Conservation (phyloP, 2,888 invertebrate genomes). For the Melinopterus prodromus region DNA sequence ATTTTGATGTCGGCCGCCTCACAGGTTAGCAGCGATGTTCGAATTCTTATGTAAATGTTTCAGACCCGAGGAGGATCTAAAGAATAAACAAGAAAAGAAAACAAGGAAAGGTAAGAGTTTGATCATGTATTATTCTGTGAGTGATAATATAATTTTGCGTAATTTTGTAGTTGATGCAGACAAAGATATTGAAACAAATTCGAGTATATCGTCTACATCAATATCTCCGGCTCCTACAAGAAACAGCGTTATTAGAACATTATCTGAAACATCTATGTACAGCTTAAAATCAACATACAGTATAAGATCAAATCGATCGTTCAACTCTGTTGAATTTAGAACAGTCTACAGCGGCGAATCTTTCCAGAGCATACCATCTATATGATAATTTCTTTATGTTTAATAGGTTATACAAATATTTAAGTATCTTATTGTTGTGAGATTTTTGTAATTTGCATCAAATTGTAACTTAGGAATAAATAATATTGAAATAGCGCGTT, state of each 20-base stretch:
- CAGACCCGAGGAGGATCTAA: conserved; percentile 13
- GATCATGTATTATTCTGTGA: background rate
- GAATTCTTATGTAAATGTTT: conserved; percentile 33
- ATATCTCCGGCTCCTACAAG: conserved; percentile 8
- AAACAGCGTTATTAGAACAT: conserved; percentile 29
- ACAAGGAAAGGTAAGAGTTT: background rate
- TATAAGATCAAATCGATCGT: conserved; percentile 33
- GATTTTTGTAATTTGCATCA: conserved; percentile 26
- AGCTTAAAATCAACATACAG: conserved; percentile 43
- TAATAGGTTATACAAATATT: background rate
- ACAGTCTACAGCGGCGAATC: conserved; percentile 42
- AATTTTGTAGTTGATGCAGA: background rate
- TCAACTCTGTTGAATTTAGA: conserved; percentile 39
- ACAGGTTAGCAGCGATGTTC: conserved; percentile 27
- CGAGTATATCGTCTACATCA: background rate
- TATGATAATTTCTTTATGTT: conserved; percentile 21
- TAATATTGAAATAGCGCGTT: background rate
- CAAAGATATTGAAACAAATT: background rate
- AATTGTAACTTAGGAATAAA: conserved; percentile 17
- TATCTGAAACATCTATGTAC: conserved; percentile 39
- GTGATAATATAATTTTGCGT: background rate
- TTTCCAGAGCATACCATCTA: conserved; percentile 32
- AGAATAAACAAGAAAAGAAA: conserved; percentile 6
- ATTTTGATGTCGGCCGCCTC: background rate
- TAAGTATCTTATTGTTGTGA: conserved; percentile 9